Evolutionary conservation across 1,140 invertebrate genomes (phyloP).

Genomic region (Drosophila murphyi): DNA sequence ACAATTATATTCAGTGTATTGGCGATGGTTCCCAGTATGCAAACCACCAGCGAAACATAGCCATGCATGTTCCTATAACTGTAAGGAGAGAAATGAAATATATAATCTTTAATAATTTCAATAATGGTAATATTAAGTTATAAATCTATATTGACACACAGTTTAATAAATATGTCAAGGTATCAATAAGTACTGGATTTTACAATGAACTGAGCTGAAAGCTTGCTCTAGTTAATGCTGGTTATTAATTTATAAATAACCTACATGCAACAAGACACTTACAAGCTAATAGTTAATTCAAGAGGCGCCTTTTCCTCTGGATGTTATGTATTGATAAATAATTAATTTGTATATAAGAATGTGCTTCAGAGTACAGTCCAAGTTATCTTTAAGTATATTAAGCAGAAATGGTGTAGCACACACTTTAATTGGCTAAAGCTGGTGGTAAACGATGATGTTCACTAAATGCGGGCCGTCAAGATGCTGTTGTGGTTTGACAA

Average conservation of each 20-base stretch:
- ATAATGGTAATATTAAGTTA: neutral
- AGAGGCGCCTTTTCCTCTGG: neutral
- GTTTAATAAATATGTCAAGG: neutral
- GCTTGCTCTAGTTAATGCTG: neutral
- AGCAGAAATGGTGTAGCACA: conserved; percentile 13
- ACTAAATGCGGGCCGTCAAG: conserved; percentile 7
- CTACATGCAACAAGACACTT: neutral
- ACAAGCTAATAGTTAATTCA: neutral
- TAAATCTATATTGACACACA: neutral
- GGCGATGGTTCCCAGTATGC: conserved; percentile 95
- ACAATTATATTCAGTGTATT: conserved; percentile 97
- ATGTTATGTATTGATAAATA: conserved; percentile 4
- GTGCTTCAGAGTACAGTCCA: too few relatives aligned
- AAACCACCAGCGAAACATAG: conserved; percentile 87
- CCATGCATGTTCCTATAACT: conserved; percentile 77
- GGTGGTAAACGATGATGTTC: conserved; percentile 16
- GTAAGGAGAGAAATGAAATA: conserved; percentile 2
- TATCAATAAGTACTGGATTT: neutral
- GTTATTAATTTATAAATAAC: neutral
- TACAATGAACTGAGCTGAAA: neutral
- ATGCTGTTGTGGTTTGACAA: conserved; percentile 4
- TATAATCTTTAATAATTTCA: too few relatives aligned
- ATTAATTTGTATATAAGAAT: neutral
- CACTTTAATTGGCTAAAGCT: conserved; percentile 37
- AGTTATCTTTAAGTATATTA: neutral